Evolutionary conservation across 1,140 invertebrate species (phyloP).

Genomic region (Linepithema humile): DNA sequence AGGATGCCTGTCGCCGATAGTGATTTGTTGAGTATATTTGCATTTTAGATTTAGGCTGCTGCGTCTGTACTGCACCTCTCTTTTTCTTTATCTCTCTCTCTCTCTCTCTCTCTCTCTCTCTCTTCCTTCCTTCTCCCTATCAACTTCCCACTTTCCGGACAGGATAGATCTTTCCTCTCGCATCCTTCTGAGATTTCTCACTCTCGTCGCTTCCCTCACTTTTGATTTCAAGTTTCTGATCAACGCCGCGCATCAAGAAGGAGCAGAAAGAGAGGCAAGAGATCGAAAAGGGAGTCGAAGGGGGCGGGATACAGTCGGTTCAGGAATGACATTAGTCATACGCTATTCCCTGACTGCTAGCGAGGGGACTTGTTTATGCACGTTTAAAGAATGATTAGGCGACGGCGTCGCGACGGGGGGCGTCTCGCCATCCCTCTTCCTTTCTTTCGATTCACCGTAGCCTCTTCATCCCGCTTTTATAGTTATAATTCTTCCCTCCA

Average conservation of each 20-base stretch:
- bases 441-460: slow-evolving; percentile 7
- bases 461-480: slow-evolving; percentile 48
- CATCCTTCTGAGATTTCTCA: slow-evolving; percentile 37
- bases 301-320: slow-evolving; percentile 66
- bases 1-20: slow-evolving; percentile 83
- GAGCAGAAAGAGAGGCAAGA: slow-evolving; percentile 40
- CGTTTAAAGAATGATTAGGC: slow-evolving; percentile 85
- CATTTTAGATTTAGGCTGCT: slow-evolving; percentile 84
- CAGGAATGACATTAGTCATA: slow-evolving; percentile 83
- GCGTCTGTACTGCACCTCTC: slow-evolving; percentile 71
- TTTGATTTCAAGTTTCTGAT: slow-evolving; percentile 72
- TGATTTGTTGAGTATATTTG: slow-evolving; percentile 84
- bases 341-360: slow-evolving; percentile 70
- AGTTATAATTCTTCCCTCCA: slow-evolving; percentile 48
- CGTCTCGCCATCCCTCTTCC: slow-evolving; percentile 69
- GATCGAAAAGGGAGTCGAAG: slow-evolving; percentile 56
- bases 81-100: slow-evolving; percentile 31
- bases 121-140: slow-evolving; percentile 30
- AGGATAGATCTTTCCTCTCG: not conserved
- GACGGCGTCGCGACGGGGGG: slow-evolving; percentile 80
- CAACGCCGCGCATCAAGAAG: not conserved
- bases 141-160: slow-evolving; percentile 20
- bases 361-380: slow-evolving; percentile 82
- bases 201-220: slow-evolving; percentile 38
- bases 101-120: slow-evolving; percentile 55